Base-by-base conservation (phyloP, 30 jellyfish, hydroid and myxozoan species). In the Catostylus mosaicus region DNA sequence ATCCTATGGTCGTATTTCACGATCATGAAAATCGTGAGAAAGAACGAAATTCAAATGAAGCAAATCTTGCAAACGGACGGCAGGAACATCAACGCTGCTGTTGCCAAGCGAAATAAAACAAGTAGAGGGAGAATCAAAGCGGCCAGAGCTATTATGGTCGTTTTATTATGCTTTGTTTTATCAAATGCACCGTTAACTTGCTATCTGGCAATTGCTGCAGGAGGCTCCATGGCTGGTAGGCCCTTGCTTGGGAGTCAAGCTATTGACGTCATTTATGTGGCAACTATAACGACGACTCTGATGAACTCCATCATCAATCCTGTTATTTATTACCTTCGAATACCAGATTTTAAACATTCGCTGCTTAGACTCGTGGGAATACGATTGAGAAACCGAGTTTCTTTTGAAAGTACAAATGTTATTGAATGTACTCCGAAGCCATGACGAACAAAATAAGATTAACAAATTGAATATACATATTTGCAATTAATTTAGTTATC, bases 291-390 rank as follows among this genome's bases (percentile, higher is more conserved):
- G 14, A 24, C 75, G 8, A 64, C 88, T 11, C 20, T 86, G 89
- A 37, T 71, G 57, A 92, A 92, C 69, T 85, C 98, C 19, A 48
- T 70, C 27, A 80, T 92, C 70, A 92, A 92, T 67, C 97, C 98
- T 2, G 36, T 88, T 29, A 92, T 92, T 22, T 92, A 92, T 35
- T 92, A 85, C 69, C 73, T 60, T 46, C 88, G 92, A 35, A 80
- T 75, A 34, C 96, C 96, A 35, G 91, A 86, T 1, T 76, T 92
- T 64, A 63, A 59, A 38, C 37, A 54, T 34, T 38, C 65, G 66
- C 26, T 82, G 57, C 64, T 47, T 3, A 51, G 80, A 69, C 74
- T 33, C 46, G 37, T 82, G 43, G 22, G 84, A 5, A 57, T 56
- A 4, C 23, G 48, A 1, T 22, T 5, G 12, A 37, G 70, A 20